A percentile compares a stretch with the other conserved stretches of the same genome.
These are phyloP conservation scores for Caenorhabditis wallacei DNA, from an alignment of 2,888 invertebrate species.

Conservation along the genomic window DNA sequence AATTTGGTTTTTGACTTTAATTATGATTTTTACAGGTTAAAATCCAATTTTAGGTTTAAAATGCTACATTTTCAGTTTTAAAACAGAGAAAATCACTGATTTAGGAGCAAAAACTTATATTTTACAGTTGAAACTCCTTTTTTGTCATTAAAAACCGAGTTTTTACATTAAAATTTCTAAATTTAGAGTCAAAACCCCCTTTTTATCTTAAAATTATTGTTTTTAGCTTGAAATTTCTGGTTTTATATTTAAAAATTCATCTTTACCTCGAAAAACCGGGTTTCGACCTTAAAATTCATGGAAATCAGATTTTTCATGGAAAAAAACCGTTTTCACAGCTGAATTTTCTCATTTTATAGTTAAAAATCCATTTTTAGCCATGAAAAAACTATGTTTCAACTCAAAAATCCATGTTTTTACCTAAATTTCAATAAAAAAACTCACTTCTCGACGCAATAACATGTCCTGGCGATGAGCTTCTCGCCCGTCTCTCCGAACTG, in stretches of 20 bases:
- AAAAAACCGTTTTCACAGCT: not conserved
- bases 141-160: not conserved
- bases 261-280: no score
- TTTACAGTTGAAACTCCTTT: not conserved
- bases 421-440: not conserved
- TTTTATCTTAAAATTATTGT: not conserved
- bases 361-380: not conserved
- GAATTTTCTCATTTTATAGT: not conserved
- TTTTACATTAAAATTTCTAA: not conserved
- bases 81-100: not conserved
- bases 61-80: no score
- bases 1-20: not conserved
- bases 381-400: not conserved
- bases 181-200: not conserved
- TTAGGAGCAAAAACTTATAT: not conserved
- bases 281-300: no score
- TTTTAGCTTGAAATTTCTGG: not conserved
- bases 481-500: slow-evolving; percentile 34
- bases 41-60: no score
- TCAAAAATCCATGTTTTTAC: no score
- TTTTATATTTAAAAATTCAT: not conserved
- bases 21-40: no score
- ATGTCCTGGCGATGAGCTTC: slow-evolving; percentile 70
- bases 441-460: slow-evolving; percentile 68
- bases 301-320: no score